Base-by-base conservation (phyloP, 2,113 vertebrate genomes). In the Cepphus grylle region DNA sequence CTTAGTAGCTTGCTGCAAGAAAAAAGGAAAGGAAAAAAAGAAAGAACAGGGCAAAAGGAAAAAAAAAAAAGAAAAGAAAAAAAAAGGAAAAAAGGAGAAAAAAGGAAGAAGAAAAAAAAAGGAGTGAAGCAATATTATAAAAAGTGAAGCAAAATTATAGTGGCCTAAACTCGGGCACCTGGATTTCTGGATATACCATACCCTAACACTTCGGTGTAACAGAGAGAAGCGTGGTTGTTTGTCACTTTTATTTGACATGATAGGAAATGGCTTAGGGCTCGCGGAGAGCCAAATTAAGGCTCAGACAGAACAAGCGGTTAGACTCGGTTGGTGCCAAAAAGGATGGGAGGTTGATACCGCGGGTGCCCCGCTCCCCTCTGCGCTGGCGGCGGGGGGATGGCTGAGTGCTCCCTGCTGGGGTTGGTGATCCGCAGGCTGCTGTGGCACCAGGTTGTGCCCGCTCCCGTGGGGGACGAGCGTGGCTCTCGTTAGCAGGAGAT, bases 141-240 rank as follows among this genome's bases (percentile, higher is more conserved):
- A 56, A 40, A 50, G 29, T 21, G 42, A 59, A 61, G 45, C 20
- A n/a, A n/a, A 67, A 61, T 27, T 9, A 5, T 7, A 27, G 53
- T 27, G 30, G 9, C 5, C 52, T 58, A 12, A 78, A 15, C 27
- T 49, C 2, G 15, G 36, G 34, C 45, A n/a, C 25, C 26, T 5
- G 58, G 25, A 32, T 78, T 59, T 66, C 52, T 72, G 80, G 36
- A 5, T 38, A 4, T 21, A 7, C 50, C 58, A 17, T 5, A 36
- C 17, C 21, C 45, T 53, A 12, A 4, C 9, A 0, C 34, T 42
- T 47, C 1, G 4, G 13, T 26, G 3, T 2, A 8, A n/a, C 3
- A 1, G 42, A 21, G 62, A 17, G 25, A 30, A 22, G 34, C 2
- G n/a, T 19, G 38, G 20, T 34, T 26, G 8, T 22, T 34, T 63